These are phyloP conservation scores for Leptopterna dolabrata DNA, from an alignment of 2,888 invertebrate species.

Conservation along the genomic window DNA sequence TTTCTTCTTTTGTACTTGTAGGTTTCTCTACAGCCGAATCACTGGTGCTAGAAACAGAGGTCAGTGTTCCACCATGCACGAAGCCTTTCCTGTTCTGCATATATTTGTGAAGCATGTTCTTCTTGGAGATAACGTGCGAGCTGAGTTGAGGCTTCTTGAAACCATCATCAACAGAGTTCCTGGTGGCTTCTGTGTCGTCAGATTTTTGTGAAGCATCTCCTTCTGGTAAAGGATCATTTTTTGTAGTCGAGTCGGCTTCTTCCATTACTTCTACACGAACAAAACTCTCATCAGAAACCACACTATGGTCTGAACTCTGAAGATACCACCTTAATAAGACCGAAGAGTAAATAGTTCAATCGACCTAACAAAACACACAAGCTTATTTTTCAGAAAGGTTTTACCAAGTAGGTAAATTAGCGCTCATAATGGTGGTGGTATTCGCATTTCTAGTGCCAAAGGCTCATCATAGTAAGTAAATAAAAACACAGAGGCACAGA, in stretches of 20 bases:
- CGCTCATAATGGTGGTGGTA: no score
- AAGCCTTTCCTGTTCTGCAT: conserved; percentile 20
- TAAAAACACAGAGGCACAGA: no score
- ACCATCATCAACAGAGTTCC: not conserved
- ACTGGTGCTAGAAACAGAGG: not conserved
- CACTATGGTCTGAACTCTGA: no score
- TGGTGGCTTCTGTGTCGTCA: not conserved
- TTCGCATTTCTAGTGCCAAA: no score
- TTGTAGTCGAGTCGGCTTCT: not conserved
- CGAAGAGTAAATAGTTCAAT: no score
- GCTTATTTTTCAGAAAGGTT: no score
- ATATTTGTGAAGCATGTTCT: conserved; percentile 15
- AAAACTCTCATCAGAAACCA: not conserved
- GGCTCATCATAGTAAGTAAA: no score
- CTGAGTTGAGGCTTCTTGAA: conserved; percentile 30
- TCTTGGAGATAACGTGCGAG: not conserved
- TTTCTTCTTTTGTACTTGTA: not conserved
- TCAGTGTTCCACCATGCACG: conserved; percentile 16
- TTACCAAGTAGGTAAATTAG: no score
- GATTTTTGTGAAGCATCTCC: not conserved
- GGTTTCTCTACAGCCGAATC: not conserved
- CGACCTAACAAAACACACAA: no score
- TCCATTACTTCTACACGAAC: not conserved
- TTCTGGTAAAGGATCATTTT: no score
- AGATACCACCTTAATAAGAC: no score